Percentiles rank a stretch among this genome's conserved stretches.
Conservation (phyloP, 2,797 vertebrate species). For the Alca torda region DNA sequence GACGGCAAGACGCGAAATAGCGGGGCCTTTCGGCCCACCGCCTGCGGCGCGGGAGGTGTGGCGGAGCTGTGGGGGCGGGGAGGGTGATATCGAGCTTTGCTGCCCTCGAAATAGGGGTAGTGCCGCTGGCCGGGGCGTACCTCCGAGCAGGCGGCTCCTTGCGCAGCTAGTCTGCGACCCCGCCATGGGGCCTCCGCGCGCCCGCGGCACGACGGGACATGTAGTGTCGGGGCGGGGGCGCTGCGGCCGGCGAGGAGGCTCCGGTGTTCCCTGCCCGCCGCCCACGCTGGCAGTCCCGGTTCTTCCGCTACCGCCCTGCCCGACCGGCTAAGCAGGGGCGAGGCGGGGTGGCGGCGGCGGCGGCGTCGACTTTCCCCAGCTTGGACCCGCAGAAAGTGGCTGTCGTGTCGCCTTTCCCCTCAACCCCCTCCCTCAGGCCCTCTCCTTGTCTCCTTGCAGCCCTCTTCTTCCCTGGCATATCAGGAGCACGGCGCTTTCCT, state of each 20-base stretch:
- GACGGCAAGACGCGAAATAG: fast-evolving
- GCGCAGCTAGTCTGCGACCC: fast-evolving
- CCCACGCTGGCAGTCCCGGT: no score
- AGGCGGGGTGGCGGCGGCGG: no score
- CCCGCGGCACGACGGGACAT: neutral
- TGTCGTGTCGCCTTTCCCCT: neutral
- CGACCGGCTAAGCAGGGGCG: neutral
- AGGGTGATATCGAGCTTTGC: fast-evolving
- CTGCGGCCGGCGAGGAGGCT: fast-evolving
- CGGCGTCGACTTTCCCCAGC: no score
- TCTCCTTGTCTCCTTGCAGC: no score
- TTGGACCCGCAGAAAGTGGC: neutral
- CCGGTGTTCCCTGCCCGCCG: fast-evolving
- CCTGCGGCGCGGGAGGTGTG: neutral
- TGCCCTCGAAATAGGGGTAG: neutral
- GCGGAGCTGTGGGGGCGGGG: fast-evolving
- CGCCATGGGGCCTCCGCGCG: neutral
- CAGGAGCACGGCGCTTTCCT: neutral
- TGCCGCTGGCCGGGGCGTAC: fast-evolving
- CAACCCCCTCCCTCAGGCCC: neutral
- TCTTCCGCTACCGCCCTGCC: neutral
- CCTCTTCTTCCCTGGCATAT: no score
- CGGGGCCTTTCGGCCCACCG: fast-evolving
- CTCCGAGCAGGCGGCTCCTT: fast-evolving
- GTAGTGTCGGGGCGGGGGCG: neutral